These are phyloP conservation scores for Trachelus tabidus DNA, from an alignment of 2,888 invertebrate genomes.

Conservation along the genomic window DNA sequence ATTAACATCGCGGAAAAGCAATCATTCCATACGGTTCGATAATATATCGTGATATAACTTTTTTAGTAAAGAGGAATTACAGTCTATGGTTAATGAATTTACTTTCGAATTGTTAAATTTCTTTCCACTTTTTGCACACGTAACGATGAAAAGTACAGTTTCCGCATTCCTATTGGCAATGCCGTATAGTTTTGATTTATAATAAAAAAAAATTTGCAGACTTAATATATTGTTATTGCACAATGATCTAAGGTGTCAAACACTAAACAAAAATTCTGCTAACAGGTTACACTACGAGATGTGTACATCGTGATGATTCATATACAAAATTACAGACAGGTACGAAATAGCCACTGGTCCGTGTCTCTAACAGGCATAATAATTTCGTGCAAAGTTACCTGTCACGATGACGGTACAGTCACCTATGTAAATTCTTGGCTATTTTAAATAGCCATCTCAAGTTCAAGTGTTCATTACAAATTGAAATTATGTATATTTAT, in stretches of 20 bases:
- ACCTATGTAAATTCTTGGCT: slow-evolving; percentile 14
- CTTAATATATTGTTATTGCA: background rate
- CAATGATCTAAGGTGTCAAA: background rate
- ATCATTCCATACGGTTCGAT: no score
- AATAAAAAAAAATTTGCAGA: background rate
- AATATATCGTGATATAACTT: no score
- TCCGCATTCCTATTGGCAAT: background rate
- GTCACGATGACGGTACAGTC: slow-evolving; percentile 1
- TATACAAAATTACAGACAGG: background rate
- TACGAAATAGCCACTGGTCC: background rate
- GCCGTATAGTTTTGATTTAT: background rate
- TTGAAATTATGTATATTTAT: background rate
- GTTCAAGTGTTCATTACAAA: slow-evolving; percentile 12
- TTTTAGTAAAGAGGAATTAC: no score
- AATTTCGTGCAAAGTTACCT: background rate
- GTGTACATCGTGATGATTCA: background rate
- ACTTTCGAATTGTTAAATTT: background rate
- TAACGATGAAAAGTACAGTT: background rate
- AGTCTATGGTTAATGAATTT: background rate
- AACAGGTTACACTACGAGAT: background rate
- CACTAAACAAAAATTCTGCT: background rate
- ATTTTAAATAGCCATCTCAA: slow-evolving; percentile 11
- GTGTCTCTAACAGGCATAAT: background rate
- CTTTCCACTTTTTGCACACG: background rate
- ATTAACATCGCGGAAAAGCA: no score